These are phyloP conservation scores for Rambutsinella grinnellia DNA, from an alignment of 2,888 invertebrate species.

Conservation along the genomic window DNA sequence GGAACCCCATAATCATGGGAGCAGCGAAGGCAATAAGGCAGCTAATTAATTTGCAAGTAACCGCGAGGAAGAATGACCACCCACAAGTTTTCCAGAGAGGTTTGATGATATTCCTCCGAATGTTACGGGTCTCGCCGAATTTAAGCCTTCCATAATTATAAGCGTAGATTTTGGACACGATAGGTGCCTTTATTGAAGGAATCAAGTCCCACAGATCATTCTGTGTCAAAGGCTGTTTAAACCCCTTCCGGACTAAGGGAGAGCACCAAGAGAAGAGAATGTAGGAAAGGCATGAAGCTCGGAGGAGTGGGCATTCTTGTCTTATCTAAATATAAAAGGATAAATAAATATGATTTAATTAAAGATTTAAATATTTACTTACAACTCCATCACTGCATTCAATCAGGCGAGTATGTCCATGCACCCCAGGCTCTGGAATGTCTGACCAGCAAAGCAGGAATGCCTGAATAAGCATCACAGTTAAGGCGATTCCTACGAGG, in stretches of 20 bases:
- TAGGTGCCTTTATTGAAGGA: slow-evolving; percentile 65
- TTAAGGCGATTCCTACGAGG: slow-evolving; percentile 85
- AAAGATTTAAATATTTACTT: neutral
- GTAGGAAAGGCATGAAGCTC: slow-evolving; percentile 87
- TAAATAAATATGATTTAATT: neutral
- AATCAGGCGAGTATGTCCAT: neutral
- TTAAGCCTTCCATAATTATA: slow-evolving; percentile 6
- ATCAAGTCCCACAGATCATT: slow-evolving; percentile 92
- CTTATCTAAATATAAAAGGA: slow-evolving; percentile 69
- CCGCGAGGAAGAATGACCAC: slow-evolving; percentile 69
- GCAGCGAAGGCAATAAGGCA: slow-evolving; percentile 71
- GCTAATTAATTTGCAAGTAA: slow-evolving; percentile 70
- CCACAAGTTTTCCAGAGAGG: slow-evolving; percentile 71
- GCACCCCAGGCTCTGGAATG: slow-evolving; percentile 68
- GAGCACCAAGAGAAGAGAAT: slow-evolving; percentile 94
- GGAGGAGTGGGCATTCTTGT: slow-evolving; percentile 81
- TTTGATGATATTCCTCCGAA: slow-evolving; percentile 67
- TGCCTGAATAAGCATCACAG: slow-evolving; percentile 78
- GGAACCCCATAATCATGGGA: slow-evolving; percentile 72
- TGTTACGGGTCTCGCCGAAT: slow-evolving; percentile 4
- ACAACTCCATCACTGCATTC: slow-evolving; percentile 10
- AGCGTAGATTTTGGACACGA: slow-evolving; percentile 12
- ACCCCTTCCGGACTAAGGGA: slow-evolving; percentile 85
- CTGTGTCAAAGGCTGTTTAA: slow-evolving; percentile 82
- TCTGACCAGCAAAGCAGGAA: slow-evolving; percentile 86